Evolutionary conservation across 2,888 invertebrate species (phyloP).

Genomic region (Cephalotes varians): DNA sequence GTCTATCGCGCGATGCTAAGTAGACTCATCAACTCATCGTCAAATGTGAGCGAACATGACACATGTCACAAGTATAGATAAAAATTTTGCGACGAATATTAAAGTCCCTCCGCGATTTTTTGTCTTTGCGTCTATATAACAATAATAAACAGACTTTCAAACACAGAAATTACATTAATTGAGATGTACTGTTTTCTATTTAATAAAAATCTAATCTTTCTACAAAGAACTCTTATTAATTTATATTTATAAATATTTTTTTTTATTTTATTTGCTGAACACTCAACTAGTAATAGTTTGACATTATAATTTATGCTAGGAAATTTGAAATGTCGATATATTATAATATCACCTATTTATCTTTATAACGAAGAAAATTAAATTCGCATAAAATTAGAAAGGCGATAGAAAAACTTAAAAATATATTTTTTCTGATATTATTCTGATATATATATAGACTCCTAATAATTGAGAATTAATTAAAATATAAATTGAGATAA

Average conservation of each 20-base stretch:
- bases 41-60: neutral
- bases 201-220: neutral
- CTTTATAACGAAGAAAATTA: neutral
- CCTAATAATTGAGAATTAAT: neutral
- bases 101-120: neutral
- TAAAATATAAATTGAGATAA: neutral
- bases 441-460: neutral
- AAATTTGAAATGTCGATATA: neutral
- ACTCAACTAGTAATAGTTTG: neutral
- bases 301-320: neutral
- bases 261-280: neutral
- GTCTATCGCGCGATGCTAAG: neutral
- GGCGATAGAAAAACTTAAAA: neutral
- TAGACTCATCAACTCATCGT: conserved; percentile 8
- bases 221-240: neutral
- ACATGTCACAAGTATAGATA: neutral
- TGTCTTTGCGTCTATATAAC: neutral
- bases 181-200: neutral
- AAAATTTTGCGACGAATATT: neutral
- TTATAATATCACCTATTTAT: neutral
- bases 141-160: neutral
- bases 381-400: neutral
- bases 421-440: neutral
- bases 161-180: neutral
- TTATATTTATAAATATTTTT: neutral